phyloP scores from a whole-genome alignment of 2,888 invertebrate species.

The Psylliodes chrysocephalus region DNA sequence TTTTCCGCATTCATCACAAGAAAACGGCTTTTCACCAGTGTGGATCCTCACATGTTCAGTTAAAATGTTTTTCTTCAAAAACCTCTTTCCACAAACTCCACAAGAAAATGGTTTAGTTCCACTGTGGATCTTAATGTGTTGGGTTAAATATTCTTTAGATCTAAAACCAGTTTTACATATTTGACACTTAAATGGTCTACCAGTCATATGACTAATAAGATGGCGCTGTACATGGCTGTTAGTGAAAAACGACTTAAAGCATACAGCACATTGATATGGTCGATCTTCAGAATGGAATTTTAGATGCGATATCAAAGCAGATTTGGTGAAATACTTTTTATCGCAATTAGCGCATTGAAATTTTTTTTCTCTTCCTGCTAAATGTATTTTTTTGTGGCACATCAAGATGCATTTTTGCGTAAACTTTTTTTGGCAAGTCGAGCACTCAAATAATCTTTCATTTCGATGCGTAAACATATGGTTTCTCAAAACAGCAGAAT shows the following conservation, averaged over 20 bases:
- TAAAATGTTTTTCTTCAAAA: not conserved
- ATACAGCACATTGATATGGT: not conserved
- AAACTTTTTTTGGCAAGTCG: not conserved
- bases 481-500: not conserved
- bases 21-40: not conserved
- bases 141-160: not conserved
- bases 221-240: slow-evolving; percentile 2
- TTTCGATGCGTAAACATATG: slow-evolving; percentile 2
- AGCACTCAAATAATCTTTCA: slow-evolving; percentile 7
- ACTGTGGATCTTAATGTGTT: slow-evolving; percentile 11
- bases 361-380: not conserved
- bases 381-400: not conserved
- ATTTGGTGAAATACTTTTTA: not conserved
- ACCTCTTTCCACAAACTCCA: not conserved
- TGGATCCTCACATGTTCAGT: not conserved
- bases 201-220: not conserved
- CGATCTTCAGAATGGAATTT: not conserved
- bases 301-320: not conserved
- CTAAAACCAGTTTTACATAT: not conserved
- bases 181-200: not conserved
- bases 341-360: slow-evolving; percentile 4
- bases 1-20: not conserved
- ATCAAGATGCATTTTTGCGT: not conserved
- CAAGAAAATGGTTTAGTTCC: not conserved
- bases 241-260: slow-evolving; percentile 2